Evolutionary conservation across 2,797 vertebrate species (phyloP).

Genomic region (Benthosema pterotum): DNA sequence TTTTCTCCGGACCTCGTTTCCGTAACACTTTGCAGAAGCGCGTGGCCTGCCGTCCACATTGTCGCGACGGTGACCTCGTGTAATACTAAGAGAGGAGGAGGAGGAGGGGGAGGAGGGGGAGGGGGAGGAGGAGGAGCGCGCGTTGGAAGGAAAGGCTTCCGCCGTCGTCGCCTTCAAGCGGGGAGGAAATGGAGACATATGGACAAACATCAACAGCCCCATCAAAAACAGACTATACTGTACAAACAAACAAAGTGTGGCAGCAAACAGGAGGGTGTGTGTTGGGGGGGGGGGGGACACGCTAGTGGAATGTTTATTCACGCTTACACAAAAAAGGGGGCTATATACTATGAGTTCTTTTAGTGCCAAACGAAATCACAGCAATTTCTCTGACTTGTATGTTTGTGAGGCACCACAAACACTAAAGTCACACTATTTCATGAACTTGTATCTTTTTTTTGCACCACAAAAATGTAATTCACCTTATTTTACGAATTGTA

Average conservation of each 20-base stretch:
- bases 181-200: slow-evolving; percentile 56
- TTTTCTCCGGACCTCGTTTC: no score
- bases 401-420: no score
- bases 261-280: slow-evolving; percentile 42
- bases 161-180: slow-evolving; percentile 34
- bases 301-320: slow-evolving; percentile 61
- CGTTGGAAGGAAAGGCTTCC: slow-evolving; percentile 39
- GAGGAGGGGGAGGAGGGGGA: slow-evolving; percentile 3
- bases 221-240: slow-evolving; percentile 60
- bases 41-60: not conserved
- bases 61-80: slow-evolving; percentile 11
- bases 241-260: slow-evolving; percentile 73
- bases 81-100: not conserved
- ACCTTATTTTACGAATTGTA: no score
- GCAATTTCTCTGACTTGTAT: no score
- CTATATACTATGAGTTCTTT: no score
- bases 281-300: slow-evolving; percentile 18
- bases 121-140: no score
- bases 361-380: no score
- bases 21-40: no score
- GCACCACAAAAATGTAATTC: no score
- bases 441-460: no score
- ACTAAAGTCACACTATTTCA: no score
- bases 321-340: slow-evolving; percentile 50
- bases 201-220: slow-evolving; percentile 53